Base-by-base conservation (phyloP, 2,113 vertebrate genomes). In the Ariopsis seemanni region DNA sequence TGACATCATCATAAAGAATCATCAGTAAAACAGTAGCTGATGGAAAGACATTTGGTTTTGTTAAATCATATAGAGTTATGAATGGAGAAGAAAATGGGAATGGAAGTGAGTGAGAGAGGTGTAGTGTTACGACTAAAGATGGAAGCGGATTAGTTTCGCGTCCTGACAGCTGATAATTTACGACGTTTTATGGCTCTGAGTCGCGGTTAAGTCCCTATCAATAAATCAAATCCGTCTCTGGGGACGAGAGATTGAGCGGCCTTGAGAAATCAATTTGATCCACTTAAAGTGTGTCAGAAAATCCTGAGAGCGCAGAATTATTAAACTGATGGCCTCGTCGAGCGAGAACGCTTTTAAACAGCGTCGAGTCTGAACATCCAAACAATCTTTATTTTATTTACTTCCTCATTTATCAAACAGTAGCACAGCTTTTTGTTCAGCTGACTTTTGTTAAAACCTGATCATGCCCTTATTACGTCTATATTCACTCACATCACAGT, bases 91-190 rank as follows among this genome's bases (percentile, higher is more conserved):
- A 71, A 72, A 72, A 72, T 42, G 52, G 52, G 83, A 71, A 34
- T 55, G 83, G 83, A 84, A 55, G 83, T 42, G 69, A 74, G 67
- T n/a, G 67, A 62, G 65, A 17, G 67, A 84, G 83, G 91, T 92
- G 90, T 92, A 86, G 90, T 89, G 88, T 89, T 92, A 85, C 90
- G 72, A 91, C 86, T 90, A 82, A 91, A 91, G 88, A 91, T 90
- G 91, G 90, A 90, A 53, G 87, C 27, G 88, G 90, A 86, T 80
- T 85, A 84, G 90, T 89, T 94, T 93, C 92, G 75, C 89, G 91
- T 62, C 60, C 93, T 91, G 92, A 89, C 89, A 27, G 87, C 90
- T 92, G 94, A 88, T 93, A 93, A 95, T 95, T 95, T 94, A 95
- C 93, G 93, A 92, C 65, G 1, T 57, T 84, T 92, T 88, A 91